phyloP scores from a whole-genome alignment of 2,113 vertebrate genomes.

The Sorex fumeus region DNA sequence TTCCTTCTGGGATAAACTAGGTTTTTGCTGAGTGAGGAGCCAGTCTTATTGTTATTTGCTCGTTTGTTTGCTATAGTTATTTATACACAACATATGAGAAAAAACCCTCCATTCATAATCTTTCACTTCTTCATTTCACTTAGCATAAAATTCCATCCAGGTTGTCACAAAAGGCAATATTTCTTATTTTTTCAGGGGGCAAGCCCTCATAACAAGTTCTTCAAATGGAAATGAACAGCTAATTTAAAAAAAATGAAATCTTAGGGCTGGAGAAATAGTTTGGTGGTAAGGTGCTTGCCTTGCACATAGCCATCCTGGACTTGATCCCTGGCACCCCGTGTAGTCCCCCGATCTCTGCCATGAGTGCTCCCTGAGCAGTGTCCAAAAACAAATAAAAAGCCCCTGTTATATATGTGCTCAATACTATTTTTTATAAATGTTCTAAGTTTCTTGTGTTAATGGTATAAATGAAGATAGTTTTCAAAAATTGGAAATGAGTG shows the following conservation, averaged over 20 bases:
- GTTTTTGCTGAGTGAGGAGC: no score
- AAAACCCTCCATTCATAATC: background rate
- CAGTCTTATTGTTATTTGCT: background rate
- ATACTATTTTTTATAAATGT: conserved; percentile 25
- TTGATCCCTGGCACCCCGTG: no score
- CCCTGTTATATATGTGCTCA: background rate
- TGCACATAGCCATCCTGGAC: no score
- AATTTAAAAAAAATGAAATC: no score
- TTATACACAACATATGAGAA: background rate
- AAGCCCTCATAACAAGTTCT: no score
- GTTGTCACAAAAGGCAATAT: background rate
- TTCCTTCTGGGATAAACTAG: background rate
- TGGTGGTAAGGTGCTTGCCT: no score
- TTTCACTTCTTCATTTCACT: background rate
- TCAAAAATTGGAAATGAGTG: background rate
- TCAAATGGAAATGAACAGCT: no score
- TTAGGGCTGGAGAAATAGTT: no score
- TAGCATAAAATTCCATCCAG: background rate
- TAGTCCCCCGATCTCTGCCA: no score
- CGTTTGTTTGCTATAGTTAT: no score
- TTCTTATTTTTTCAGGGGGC: background rate
- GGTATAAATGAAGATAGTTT: background rate
- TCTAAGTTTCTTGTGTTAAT: conserved; percentile 24
- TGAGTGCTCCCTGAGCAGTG: no score
- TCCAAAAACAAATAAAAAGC: no score